Base-by-base conservation (phyloP, 2,113 vertebrate species). In the Protomyctophum bolini region DNA sequence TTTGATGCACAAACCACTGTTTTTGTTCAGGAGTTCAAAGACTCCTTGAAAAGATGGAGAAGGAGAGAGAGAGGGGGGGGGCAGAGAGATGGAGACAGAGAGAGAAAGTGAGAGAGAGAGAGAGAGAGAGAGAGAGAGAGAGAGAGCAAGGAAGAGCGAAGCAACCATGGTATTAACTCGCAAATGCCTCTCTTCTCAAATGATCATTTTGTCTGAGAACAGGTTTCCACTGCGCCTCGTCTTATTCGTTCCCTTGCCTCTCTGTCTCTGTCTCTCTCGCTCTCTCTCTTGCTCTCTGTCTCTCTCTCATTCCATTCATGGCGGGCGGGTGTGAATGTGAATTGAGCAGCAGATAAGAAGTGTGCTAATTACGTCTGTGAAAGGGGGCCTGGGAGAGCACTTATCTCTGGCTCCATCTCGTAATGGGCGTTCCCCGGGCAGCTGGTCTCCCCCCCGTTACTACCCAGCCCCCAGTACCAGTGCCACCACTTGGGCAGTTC, bases 1-100 rank as follows among this genome's bases (percentile, higher is more conserved):
- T 92, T 93, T 93, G 92, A 93, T 94, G 91, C 91, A 92, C 92
- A 93, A 94, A 94, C 92, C 92, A 91, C 89, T 94, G 92, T 93
- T 93, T 94, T 94, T 94, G 93, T 93, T 83, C 75, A 82, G 67
- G 88, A 91, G 92, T 93, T 93, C 91, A 93, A 93, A 93, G 92
- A 87, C 82, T 82, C 77, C 62, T 75, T 73, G 82, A 81, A 70
- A 88, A 70, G 86, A 85, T 73, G 72, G 76, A 73, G 86, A 67
- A 11, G 52, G 73, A 71, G 66, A 65, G 70, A 9, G 63, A 10
- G 33, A 41, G 41, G 51, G 48, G 8, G 12, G 15, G 45, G 58
- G 65, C 6, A 76, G 52, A 51, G 56, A 41, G 47, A 29, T 6
- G n/a, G 21, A 21, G 66, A n/a, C 12, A 21, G 10, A 10, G 7